A percentile compares a stretch with the other conserved stretches of the same genome.
Conservation (phyloP, 2,888 invertebrate species). For the Corythucha ciliata region DNA sequence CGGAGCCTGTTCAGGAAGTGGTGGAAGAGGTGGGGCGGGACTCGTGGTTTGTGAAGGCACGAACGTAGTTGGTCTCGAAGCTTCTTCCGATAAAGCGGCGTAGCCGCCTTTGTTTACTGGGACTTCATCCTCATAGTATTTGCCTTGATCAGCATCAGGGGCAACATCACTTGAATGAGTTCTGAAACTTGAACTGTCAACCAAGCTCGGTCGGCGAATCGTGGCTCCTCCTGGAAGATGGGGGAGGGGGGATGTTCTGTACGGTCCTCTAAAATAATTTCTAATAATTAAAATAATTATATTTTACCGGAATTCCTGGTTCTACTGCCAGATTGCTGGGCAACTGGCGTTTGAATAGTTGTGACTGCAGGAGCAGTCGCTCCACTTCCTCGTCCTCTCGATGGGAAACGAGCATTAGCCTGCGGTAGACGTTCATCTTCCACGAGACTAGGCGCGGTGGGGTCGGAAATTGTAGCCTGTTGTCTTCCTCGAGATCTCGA, state of each 20-base stretch:
- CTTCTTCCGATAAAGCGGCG: neutral
- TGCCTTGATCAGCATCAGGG: constrained; percentile 24
- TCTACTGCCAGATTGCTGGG: no score
- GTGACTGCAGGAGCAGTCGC: no score
- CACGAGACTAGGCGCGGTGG: constrained; percentile 1
- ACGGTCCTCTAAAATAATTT: no score
- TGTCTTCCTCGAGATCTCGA: no score
- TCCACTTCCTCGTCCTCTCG: constrained; percentile 41
- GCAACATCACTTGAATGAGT: constrained; percentile 51
- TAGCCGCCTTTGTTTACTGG: neutral
- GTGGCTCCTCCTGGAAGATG: no score
- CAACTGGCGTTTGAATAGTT: constrained; percentile 6
- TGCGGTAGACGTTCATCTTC: constrained; percentile 55
- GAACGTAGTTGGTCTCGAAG: constrained; percentile 24
- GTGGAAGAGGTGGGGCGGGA: constrained; percentile 14
- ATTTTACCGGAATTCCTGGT: no score
- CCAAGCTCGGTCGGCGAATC: constrained; percentile 60
- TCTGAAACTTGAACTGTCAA: constrained; percentile 73
- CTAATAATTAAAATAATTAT: no score
- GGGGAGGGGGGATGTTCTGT: no score
- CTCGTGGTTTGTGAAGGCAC: constrained; percentile 20
- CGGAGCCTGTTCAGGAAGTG: constrained; percentile 12
- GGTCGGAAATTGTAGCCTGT: no score
- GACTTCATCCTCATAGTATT: constrained; percentile 10
- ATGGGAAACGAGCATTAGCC: constrained; percentile 79